These are phyloP conservation scores for Atherix ibis DNA, from an alignment of 2,888 invertebrate genomes.

Conservation along the genomic window DNA sequence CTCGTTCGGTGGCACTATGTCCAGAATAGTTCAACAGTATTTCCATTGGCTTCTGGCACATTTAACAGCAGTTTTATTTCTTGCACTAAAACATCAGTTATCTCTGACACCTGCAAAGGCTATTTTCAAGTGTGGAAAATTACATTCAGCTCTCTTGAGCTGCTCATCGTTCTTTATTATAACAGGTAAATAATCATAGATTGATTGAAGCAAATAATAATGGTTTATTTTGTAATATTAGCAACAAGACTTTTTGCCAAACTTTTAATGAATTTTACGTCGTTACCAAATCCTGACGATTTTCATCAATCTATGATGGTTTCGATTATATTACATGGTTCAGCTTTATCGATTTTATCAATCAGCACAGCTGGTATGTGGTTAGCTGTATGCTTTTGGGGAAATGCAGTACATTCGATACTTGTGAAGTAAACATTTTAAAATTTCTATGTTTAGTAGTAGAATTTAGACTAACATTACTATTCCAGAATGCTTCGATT, in stretches of 20 bases:
- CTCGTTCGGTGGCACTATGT: slow-evolving; percentile 41
- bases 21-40: slow-evolving; percentile 51
- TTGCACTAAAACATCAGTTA: slow-evolving; percentile 42
- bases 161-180: slow-evolving; percentile 35
- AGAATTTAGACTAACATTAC: background rate
- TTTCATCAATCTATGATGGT: slow-evolving; percentile 29
- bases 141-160: slow-evolving; percentile 41
- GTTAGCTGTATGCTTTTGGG: slow-evolving; percentile 45
- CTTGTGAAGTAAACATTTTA: slow-evolving; percentile 40
- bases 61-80: slow-evolving; percentile 44
- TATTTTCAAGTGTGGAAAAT: slow-evolving; percentile 33
- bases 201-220: background rate
- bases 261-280: slow-evolving; percentile 11
- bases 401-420: slow-evolving; percentile 51
- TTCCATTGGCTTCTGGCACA: slow-evolving; percentile 48
- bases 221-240: slow-evolving; percentile 5
- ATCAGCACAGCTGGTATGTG: slow-evolving; percentile 38
- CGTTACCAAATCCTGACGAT: slow-evolving; percentile 15
- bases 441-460: background rate
- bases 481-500: slow-evolving; percentile 36
- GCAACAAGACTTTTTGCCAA: slow-evolving; percentile 16
- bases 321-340: slow-evolving; percentile 45
- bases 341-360: slow-evolving; percentile 43
- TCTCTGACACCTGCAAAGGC: slow-evolving; percentile 23
- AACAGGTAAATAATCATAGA: slow-evolving; percentile 22